Evolutionary conservation across 1,140 invertebrate species (phyloP).

Genomic region (Conus ventricosus): DNA sequence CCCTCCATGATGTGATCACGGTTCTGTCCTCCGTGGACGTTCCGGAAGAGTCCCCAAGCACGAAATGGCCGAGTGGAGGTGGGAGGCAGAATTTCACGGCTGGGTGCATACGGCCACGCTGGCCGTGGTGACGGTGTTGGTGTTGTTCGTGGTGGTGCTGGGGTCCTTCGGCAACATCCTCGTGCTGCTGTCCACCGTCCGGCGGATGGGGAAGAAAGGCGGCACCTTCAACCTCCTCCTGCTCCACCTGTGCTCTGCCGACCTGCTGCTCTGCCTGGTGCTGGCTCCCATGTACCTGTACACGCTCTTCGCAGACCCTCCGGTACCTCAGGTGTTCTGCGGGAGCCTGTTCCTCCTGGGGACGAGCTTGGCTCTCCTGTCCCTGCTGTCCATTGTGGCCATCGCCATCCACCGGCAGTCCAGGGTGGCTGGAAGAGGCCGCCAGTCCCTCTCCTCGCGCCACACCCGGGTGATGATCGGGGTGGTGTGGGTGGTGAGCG

Average conservation of each 20-base stretch:
- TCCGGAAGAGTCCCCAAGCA: too few relatives aligned
- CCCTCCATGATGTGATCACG: too few relatives aligned
- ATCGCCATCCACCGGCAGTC: conserved; percentile 57
- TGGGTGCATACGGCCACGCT: conserved; percentile 56
- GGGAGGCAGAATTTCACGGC: conserved; percentile 48
- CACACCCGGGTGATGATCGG: conserved; percentile 44
- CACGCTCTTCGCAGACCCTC: conserved; percentile 55
- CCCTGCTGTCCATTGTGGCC: conserved; percentile 54
- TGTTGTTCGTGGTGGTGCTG: conserved; percentile 54
- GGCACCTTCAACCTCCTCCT: conserved; percentile 57
- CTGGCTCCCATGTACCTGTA: conserved; percentile 58
- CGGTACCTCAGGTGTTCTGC: conserved; percentile 57
- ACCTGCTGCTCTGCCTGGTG: conserved; percentile 59
- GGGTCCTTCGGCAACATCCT: conserved; percentile 58
- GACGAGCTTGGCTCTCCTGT: conserved; percentile 54
- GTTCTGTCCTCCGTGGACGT: too few relatives aligned
- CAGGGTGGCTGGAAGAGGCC: conserved; percentile 44
- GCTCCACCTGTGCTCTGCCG: conserved; percentile 56
- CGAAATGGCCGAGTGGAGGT: not conserved
- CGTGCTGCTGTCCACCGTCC: conserved; percentile 51
- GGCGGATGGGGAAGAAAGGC: conserved; percentile 40
- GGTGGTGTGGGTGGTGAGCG: conserved; percentile 51
- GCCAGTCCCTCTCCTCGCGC: conserved; percentile 34
- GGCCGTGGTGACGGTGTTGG: conserved; percentile 56
- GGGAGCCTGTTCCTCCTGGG: conserved; percentile 57